phyloP scores from a whole-genome alignment of 2,113 vertebrate species.

The Vulpes lagopus region DNA sequence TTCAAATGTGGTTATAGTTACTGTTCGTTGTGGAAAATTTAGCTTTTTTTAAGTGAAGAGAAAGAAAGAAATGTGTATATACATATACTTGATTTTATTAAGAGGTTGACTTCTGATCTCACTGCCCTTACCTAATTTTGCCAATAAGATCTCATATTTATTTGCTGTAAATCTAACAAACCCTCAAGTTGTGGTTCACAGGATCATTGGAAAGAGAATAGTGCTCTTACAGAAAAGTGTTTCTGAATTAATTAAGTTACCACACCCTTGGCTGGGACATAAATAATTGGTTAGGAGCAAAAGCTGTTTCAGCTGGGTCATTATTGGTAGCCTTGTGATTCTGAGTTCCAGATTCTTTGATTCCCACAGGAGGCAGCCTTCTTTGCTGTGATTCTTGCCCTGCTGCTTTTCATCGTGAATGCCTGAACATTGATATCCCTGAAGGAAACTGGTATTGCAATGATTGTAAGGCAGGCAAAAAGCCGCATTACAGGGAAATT shows the following conservation, averaged over 20 bases:
- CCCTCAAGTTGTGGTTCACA: background rate
- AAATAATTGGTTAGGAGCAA: background rate
- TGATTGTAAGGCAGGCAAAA: conserved; percentile 98
- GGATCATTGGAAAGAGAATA: background rate
- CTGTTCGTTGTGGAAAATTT: background rate
- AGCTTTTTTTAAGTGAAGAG: background rate
- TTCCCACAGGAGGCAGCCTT: conserved; percentile 94
- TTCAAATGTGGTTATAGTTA: background rate
- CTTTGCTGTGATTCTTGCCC: conserved; percentile 99
- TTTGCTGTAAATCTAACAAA: background rate
- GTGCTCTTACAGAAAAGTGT: background rate
- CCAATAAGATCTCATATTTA: background rate
- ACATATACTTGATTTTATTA: background rate
- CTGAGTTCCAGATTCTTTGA: conserved; percentile 53
- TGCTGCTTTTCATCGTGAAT: conserved; percentile 98
- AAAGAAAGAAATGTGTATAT: background rate
- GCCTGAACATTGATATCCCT: conserved; percentile 98
- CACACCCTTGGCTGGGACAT: background rate
- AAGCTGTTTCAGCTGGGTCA: background rate
- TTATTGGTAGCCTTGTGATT: background rate
- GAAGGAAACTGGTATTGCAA: conserved; percentile 99
- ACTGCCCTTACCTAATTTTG: conserved; percentile 48
- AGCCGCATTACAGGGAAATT: conserved; percentile 97
- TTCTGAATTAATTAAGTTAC: conserved; percentile 33
- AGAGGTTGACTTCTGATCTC: background rate